Conservation (phyloP, 2,113 vertebrate genomes). For the Nicator chloris region DNA sequence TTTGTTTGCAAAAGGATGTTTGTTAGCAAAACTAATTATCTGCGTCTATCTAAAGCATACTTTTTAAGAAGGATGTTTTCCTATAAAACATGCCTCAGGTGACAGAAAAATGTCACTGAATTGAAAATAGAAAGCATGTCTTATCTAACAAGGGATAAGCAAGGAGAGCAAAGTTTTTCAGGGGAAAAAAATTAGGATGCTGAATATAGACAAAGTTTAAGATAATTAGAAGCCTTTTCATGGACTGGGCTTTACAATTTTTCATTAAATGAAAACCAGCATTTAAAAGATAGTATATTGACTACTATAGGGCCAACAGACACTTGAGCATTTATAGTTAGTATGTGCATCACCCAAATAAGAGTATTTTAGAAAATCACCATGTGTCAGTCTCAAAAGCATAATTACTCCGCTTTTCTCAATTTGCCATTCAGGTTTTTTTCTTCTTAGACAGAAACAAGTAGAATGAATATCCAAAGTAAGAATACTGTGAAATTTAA, state of each 20-base stretch:
- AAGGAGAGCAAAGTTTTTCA: background rate
- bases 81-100: background rate
- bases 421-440: background rate
- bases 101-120: background rate
- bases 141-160: background rate
- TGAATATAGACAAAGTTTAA: background rate
- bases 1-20: background rate
- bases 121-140: background rate
- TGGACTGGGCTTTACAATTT: background rate
- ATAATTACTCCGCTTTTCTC: background rate
- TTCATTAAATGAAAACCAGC: background rate
- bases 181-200: background rate
- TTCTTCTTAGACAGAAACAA: background rate
- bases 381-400: background rate
- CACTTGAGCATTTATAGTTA: background rate
- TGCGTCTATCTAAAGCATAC: background rate
- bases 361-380: slow-evolving; percentile 25
- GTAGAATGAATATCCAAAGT: background rate
- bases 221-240: background rate
- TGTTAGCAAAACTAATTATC: background rate
- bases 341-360: background rate
- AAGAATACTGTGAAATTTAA: background rate
- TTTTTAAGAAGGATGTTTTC: background rate
- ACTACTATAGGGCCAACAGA: background rate
- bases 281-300: background rate